Evolutionary conservation across 2,113 vertebrate species (phyloP).

Genomic region (Neolamprologus ventralis): DNA sequence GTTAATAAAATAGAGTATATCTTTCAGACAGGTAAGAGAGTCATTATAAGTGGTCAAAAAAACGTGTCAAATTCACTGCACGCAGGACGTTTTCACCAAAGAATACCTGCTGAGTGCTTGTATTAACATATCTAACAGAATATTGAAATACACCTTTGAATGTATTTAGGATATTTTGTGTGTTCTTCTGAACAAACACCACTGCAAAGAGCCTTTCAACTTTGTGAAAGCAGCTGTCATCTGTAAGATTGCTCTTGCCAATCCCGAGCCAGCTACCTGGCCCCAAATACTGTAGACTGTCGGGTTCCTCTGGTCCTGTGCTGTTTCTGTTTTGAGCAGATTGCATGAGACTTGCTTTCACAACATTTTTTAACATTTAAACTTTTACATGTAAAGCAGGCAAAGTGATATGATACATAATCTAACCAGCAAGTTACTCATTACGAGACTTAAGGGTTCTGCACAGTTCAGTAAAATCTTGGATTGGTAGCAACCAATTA

Average conservation of each 20-base stretch:
- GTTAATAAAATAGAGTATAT: background rate
- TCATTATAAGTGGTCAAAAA: background rate
- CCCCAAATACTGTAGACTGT: background rate
- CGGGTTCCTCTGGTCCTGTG: background rate
- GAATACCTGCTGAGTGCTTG: background rate
- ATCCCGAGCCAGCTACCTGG: background rate
- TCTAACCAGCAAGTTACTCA: background rate
- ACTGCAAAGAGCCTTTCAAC: background rate
- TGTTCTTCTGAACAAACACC: background rate
- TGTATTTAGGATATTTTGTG: background rate
- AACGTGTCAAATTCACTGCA: fast-evolving
- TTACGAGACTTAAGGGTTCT: background rate
- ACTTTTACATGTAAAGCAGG: background rate
- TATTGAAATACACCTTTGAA: background rate
- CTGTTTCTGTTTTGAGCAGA: background rate
- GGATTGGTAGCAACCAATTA: background rate
- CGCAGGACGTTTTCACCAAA: background rate
- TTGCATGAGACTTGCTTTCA: background rate
- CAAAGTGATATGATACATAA: background rate
- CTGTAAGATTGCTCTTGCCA: background rate
- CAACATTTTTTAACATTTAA: background rate
- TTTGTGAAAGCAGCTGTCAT: background rate
- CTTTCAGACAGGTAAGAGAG: background rate
- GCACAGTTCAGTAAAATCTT: background rate
- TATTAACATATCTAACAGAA: background rate